phyloP scores from a whole-genome alignment of 2,113 vertebrate species.

The Dromiciops gliroides region DNA sequence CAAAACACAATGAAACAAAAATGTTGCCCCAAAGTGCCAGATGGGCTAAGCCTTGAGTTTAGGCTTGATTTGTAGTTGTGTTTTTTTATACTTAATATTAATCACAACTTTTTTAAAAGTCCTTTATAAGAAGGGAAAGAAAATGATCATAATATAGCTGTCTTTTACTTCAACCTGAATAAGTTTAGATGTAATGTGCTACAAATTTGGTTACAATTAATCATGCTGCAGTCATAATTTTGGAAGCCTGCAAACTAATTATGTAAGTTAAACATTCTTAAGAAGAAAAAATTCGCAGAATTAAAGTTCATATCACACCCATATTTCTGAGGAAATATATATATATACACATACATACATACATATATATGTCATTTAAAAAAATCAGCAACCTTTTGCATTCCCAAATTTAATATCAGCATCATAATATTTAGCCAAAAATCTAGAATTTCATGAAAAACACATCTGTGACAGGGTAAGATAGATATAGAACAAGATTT shows the following conservation, averaged over 20 bases:
- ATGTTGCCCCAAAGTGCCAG: slow-evolving; percentile 48
- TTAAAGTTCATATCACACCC: not conserved
- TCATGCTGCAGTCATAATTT: not conserved
- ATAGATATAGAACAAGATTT: not conserved
- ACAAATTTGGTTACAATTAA: not conserved
- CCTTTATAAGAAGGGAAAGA: too few species aligned
- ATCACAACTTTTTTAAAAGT: not conserved
- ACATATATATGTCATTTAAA: not conserved
- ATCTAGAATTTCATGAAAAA: not conserved
- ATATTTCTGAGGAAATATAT: not conserved
- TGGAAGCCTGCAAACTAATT: not conserved
- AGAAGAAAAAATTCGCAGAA: not conserved
- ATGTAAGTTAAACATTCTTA: not conserved
- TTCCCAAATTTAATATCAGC: not conserved
- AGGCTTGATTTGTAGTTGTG: slow-evolving; percentile 19
- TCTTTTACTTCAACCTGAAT: not conserved
- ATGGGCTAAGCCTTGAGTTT: slow-evolving; percentile 47
- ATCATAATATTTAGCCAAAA: not conserved
- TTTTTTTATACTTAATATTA: slow-evolving; percentile 16
- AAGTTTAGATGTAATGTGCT: not conserved
- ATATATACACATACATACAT: too few species aligned
- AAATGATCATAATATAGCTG: not conserved
- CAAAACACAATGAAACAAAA: slow-evolving; percentile 46
- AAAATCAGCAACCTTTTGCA: not conserved
- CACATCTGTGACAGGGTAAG: not conserved